A percentile compares a stretch with the other conserved stretches of the same genome.
phyloP scores from a whole-genome alignment of 2,113 vertebrate species.

The Ochotona princeps region DNA sequence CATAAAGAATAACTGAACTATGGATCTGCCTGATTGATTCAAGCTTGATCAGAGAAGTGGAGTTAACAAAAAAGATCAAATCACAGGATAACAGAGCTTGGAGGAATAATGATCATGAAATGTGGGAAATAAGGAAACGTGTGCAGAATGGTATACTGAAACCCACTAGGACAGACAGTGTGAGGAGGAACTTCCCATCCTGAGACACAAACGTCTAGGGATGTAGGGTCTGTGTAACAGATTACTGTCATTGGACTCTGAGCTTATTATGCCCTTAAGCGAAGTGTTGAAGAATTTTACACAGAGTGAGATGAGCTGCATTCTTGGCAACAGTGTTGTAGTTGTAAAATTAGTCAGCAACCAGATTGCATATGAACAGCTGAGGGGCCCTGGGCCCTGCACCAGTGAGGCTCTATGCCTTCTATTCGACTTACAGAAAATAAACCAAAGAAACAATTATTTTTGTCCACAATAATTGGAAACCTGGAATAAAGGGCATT shows the following conservation, averaged over 20 bases:
- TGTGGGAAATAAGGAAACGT: not conserved
- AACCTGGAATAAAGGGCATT: not conserved
- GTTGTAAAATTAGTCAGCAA: not conserved
- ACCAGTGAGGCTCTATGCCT: not conserved
- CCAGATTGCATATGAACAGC: accelerated
- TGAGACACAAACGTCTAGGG: not conserved
- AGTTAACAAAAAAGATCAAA: not conserved
- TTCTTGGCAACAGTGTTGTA: not conserved
- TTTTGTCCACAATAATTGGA: not conserved
- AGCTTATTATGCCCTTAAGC: too few relatives aligned
- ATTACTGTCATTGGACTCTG: not conserved
- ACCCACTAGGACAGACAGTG: not conserved
- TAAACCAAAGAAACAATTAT: not conserved
- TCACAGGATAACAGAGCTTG: too few relatives aligned
- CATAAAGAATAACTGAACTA: not conserved
- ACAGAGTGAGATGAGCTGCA: not conserved
- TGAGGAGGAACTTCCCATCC: accelerated
- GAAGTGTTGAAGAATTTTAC: not conserved
- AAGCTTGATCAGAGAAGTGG: not conserved
- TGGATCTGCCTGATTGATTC: not conserved
- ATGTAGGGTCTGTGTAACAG: not conserved
- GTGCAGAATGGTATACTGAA: accelerated
- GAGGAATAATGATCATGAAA: not conserved
- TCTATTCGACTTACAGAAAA: not conserved
- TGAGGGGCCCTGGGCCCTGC: too few relatives aligned